Conservation (phyloP, 2,888 invertebrate species). For the Elysia crispata region DNA sequence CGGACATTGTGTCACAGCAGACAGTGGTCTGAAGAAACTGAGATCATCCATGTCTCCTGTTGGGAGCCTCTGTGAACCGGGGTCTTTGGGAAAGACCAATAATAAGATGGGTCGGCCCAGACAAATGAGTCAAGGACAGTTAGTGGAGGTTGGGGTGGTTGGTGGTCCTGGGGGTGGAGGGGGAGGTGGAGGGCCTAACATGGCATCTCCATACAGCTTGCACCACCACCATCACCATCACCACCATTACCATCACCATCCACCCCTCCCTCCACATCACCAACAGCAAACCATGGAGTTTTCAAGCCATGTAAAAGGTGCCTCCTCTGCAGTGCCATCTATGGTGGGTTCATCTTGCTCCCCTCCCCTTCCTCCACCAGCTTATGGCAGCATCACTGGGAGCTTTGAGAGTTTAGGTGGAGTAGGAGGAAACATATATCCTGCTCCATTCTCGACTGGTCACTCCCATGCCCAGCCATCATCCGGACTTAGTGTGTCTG, state of each 20-base stretch:
- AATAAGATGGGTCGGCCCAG: background rate
- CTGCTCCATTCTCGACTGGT: constrained; percentile 1
- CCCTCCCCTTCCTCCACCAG: constrained; percentile 33
- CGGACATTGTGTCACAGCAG: constrained; percentile 15
- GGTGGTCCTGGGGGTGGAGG: background rate
- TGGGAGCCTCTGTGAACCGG: background rate
- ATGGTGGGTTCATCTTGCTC: background rate
- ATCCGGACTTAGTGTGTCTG: constrained; percentile 32
- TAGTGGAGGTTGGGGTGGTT: background rate
- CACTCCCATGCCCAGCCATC: background rate
- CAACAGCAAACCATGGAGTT: constrained; percentile 12
- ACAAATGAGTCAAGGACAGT: background rate
- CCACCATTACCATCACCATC: constrained; percentile 45
- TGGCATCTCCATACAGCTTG: constrained; percentile 34
- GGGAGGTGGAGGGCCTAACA: background rate
- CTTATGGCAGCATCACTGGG: constrained; percentile 15
- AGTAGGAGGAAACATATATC: background rate
- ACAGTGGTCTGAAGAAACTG: background rate
- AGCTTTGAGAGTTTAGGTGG: too few species aligned
- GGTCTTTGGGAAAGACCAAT: background rate
- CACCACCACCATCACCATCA: constrained; percentile 49
- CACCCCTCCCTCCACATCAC: background rate
- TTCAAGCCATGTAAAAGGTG: constrained; percentile 16
- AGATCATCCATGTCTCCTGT: background rate
- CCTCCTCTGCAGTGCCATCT: constrained; percentile 2